Evolutionary conservation across 2,113 vertebrate species (phyloP), one percentile per base, ranked within the genome.

Genomic region (Dipodomys spectabilis): DNA sequence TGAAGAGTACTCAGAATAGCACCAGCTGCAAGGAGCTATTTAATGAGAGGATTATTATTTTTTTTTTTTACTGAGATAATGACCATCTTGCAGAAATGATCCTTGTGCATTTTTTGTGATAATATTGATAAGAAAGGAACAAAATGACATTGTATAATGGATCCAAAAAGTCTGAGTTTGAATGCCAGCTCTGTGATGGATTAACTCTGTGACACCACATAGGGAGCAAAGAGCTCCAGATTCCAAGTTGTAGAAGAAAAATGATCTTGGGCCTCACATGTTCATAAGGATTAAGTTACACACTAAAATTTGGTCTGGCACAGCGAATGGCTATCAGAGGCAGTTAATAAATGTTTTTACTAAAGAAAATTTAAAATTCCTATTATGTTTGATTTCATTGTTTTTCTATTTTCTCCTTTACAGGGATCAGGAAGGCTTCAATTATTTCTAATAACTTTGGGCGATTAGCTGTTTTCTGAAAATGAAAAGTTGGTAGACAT

Each of bases 131-230:
- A 77, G 53, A 85, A 79, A 74, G 74, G 4, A 28, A 81, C 32
- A 4, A 30, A 22, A 57, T 69, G 20, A 86, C 30, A 12, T 64
- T 7, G 12, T 13, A 2, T 28, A 62, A 45, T 44, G 6, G 44
- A n/a, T 73, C 67, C n/a, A n/a, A 88, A 91, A 94, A 49, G 69
- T 74, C 32, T 90, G 39, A 77, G n/a, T 73, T 1, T 74, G 78
- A 82, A 65, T 3, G 11, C 32, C 73, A 81, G 69, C 35, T 22
- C 73, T 64, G 32, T 62, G 6, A 28, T 23, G 35, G 77, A 83
- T 49, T 82, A 91, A 92, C 73, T 78, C 4, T 53, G 27, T 84
- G 64, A 68, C 64, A 3, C 32, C 73, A 44, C 49, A 49, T 11
- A 49, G 86, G 85, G 27, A 27, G n/a, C 27, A 19, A 8, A 6